Evolutionary conservation across 2,888 invertebrate species (phyloP).

Genomic region (Volucella inflata): DNA sequence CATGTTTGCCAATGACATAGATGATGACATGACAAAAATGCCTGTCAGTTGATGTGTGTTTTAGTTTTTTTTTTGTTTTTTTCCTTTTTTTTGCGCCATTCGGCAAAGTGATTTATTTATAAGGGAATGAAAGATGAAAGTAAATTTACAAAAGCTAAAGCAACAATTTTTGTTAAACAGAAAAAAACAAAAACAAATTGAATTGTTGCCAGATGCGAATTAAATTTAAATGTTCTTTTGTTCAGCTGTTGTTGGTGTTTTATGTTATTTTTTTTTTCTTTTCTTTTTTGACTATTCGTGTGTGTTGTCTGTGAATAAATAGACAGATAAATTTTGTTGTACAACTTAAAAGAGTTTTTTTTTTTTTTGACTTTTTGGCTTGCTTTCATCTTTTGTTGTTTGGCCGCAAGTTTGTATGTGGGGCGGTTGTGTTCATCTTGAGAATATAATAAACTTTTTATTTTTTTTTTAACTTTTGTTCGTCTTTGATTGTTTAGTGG

Average conservation of each 20-base stretch:
- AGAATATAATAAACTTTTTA: slow-evolving; percentile 66
- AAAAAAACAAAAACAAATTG: slow-evolving; percentile 66
- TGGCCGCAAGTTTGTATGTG: slow-evolving; percentile 13
- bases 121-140: slow-evolving; percentile 28
- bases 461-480: slow-evolving; percentile 15
- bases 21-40: slow-evolving; percentile 61
- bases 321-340: slow-evolving; percentile 62
- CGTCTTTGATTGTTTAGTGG: slow-evolving; percentile 60
- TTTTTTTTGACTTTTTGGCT: slow-evolving; percentile 24
- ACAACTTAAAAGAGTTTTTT: slow-evolving; percentile 54
- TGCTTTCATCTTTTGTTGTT: slow-evolving; percentile 71
- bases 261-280: background rate
- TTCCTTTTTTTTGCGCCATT: slow-evolving; percentile 14
- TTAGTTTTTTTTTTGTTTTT: slow-evolving; percentile 14
- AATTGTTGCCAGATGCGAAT: slow-evolving; percentile 74
- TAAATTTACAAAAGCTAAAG: slow-evolving; percentile 21
- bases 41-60: background rate
- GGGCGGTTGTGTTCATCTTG: slow-evolving; percentile 29
- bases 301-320: slow-evolving; percentile 15
- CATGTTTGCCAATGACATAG: slow-evolving; percentile 61
- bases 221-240: slow-evolving; percentile 59
- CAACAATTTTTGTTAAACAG: no score
- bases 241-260: background rate
- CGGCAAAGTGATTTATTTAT: slow-evolving; percentile 59
- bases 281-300: slow-evolving; percentile 5